Base-by-base conservation (phyloP, 2,113 vertebrate species). In the Hyperopisus bebe region DNA sequence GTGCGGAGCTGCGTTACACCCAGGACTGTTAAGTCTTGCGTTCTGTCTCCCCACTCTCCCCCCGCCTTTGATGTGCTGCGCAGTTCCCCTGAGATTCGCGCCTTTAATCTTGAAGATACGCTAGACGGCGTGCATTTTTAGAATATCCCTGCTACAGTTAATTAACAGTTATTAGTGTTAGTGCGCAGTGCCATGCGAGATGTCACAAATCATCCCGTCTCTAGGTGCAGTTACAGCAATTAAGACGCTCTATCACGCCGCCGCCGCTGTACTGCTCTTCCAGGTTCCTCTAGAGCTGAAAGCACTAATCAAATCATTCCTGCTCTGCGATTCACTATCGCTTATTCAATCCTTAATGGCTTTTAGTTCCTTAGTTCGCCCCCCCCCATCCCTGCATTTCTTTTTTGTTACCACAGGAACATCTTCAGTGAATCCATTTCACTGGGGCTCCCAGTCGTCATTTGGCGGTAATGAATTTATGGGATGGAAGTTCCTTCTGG, bases 81-180 rank as follows among this genome's bases (percentile, higher is more conserved):
- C 87, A 83, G 74, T 19, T 94, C 94, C 92, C 94, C 24, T 6
- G 92, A 92, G 94, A 92, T 88, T 93, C 93, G 94, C 94, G 95
- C 96, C 97, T 98, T 97, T 97, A 96, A 97, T 97, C 96, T 97
- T 93, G 95, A 96, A 96, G 96, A 96, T 96, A 97, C 96, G 96
- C 96, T 95, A 97, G 95, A 94, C 96, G 94, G 91, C 94, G 96
- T 95, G 92, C 95, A 96, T 95, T 96, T 96, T 96, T 95, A 97
- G 95, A 95, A 95, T 96, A 97, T 97, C 96, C 97, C 96, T 97
- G 96, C 97, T 96, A 96, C 97, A 97, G 97, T 98, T 99, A 98
- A 98, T 99, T 99, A 99, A 97, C 98, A 97, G 97, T 98, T 98
- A 98, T 99, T 98, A 98, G 97, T 95, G 96, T 97, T 97, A 96